Evolutionary conservation across 1,140 invertebrate species (phyloP).

Genomic region (Lethrus apterus): DNA sequence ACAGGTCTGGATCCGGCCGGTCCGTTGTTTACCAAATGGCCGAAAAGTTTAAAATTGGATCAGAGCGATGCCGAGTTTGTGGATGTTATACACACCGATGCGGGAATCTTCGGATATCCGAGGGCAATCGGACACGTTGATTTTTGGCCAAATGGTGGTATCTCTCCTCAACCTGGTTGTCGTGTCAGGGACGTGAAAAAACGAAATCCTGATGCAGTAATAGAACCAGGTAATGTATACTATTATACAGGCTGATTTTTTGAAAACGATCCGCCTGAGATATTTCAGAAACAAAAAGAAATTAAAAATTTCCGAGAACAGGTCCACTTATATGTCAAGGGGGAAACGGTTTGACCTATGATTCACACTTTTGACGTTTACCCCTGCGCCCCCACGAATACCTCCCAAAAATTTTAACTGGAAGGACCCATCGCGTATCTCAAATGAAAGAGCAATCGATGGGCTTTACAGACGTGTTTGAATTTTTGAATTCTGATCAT

Average conservation of each 20-base stretch:
- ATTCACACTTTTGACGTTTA: no score
- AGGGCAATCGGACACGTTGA: constrained; percentile 60
- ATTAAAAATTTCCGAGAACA: no score
- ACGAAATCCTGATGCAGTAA: constrained; percentile 32
- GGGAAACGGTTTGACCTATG: no score
- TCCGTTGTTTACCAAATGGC: constrained; percentile 9
- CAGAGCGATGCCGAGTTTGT: constrained; percentile 25
- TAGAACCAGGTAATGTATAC: constrained; percentile 28
- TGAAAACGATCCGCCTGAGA: no score
- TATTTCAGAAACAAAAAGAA: no score
- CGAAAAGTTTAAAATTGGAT: constrained; percentile 11
- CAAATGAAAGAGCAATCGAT: no score
- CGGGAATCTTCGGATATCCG: constrained; percentile 53
- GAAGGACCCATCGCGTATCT: no score
- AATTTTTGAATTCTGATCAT: no score
- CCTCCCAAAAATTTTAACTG: no score
- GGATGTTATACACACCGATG: constrained; percentile 70
- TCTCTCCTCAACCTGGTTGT: constrained; percentile 24
- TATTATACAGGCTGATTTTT: constrained; percentile 2
- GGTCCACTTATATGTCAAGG: no score
- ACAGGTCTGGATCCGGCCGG: constrained; percentile 9
- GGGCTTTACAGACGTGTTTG: no score
- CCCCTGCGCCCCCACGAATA: no score
- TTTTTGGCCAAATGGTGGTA: constrained; percentile 56
- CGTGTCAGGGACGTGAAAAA: constrained; percentile 43